Base-by-base conservation (phyloP, 2,113 vertebrate genomes). In the Erythrolamprus reginae region DNA sequence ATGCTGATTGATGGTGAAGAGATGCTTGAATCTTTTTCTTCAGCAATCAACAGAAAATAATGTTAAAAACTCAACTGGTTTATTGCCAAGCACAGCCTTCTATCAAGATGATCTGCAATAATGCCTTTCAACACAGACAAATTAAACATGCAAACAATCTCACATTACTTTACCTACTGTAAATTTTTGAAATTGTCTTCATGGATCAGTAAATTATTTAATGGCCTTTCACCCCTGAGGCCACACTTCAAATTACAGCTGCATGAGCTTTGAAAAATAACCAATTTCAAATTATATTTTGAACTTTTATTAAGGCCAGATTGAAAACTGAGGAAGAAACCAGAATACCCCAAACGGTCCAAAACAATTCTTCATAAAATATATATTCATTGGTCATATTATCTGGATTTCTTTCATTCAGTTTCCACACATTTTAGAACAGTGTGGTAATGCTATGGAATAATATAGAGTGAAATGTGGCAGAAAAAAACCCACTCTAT, bases 201-300 rank as follows among this genome's bases (percentile, higher is more conserved):
- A 94, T 92, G 92, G 93, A 95, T 96, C 94, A 93, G 91, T 94
- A 94, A 84, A 65, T 92, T 95, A 93, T 93, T 95, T 96, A 96
- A 95, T 95, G 91, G 86, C 86, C 93, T 96, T 95, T 96, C 92
- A 96, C 58, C 88, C 92, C 83, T 77, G 88, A 96, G 91, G 93
- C 90, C 86, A 91, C 83, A 91, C 58, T 95, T 93, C 88, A 96
- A 96, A 95, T 96, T 94, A 95, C 93, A 95, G 92, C 51, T 93
- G 53, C 89, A n/a, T 90, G 89, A 93, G 51, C 28, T 94, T 91
- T 95, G 87, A 96, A 91, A 92, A 95, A 91, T 90, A 95, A 96
- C 87, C 26, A 47, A 89, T 93, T 96, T 90, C n/a, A 95, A 94
- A 93, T 92, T 91, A 91, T 94, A 70, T 89, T 96, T 26, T 93